A percentile compares a stretch with the other conserved stretches of the same genome.
Evolutionary conservation across 2,888 invertebrate genomes (phyloP).

Genomic region (Nudaria mundana): DNA sequence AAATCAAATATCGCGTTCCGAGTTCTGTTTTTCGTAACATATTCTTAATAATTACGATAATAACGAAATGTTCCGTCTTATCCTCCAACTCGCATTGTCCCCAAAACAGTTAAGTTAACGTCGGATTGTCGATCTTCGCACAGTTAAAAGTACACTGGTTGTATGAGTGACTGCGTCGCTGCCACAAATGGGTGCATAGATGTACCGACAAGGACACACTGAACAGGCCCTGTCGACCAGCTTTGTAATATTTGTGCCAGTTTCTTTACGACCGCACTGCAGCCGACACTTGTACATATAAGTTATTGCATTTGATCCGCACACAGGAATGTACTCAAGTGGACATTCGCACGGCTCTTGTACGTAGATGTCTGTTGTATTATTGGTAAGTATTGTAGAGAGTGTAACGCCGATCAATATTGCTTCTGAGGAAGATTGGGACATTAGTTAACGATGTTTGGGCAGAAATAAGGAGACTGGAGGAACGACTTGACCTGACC

Average conservation of each 20-base stretch:
- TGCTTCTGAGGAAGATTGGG: too few relatives aligned
- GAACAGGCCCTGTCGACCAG: neutral
- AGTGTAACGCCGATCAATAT: neutral
- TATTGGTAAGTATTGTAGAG: neutral
- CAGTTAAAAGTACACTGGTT: neutral
- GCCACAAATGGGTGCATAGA: neutral
- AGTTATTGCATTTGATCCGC: constrained; percentile 2
- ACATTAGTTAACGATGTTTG: too few relatives aligned
- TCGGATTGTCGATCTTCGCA: neutral
- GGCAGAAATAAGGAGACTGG: too few relatives aligned
- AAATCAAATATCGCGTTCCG: too few relatives aligned
- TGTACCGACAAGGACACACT: neutral
- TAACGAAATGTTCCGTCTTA: neutral
- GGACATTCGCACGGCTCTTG: neutral
- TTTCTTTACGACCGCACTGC: neutral
- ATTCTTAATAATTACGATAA: neutral
- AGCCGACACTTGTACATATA: constrained; percentile 2
- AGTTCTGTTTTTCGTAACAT: neutral
- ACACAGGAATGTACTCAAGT: neutral
- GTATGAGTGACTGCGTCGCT: neutral
- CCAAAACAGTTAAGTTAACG: neutral
- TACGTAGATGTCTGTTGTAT: too few relatives aligned
- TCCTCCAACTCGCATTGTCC: neutral
- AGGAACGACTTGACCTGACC: too few relatives aligned
- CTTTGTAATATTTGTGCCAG: neutral